Conservation (phyloP, 2,113 vertebrate genomes). For the Regulus satrapa region DNA sequence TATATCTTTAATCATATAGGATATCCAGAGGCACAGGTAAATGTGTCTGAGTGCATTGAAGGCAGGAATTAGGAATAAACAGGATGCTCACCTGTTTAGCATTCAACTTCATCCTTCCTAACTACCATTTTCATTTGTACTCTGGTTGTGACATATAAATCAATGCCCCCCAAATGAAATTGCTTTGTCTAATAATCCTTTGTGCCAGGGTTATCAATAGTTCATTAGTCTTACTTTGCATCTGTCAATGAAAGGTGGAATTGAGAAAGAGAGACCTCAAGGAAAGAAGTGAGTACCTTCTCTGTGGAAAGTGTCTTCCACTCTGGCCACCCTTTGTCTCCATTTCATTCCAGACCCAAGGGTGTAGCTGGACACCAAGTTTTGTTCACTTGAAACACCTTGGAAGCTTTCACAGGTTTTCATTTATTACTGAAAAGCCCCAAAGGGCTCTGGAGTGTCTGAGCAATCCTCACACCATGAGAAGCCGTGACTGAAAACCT, state of each 20-base stretch:
- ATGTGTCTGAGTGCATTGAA: not conserved
- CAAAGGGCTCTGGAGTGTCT: not conserved
- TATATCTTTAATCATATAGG: rapidly evolving
- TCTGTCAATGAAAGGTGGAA: not conserved
- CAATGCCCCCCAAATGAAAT: constrained; percentile 35
- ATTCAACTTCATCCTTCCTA: constrained; percentile 1
- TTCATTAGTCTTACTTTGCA: constrained; percentile 53
- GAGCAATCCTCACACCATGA: not conserved
- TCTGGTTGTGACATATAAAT: not conserved
- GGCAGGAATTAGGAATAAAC: not conserved
- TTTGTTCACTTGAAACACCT: not conserved
- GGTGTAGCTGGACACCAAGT: rapidly evolving
- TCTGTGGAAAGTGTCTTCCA: not conserved
- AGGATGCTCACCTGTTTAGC: not conserved
- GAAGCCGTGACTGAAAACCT: not conserved
- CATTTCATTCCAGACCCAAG: not conserved
- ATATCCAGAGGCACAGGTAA: not conserved
- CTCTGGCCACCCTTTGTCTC: not conserved
- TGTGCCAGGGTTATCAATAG: constrained; percentile 33
- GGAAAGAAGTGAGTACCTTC: not conserved
- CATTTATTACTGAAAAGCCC: not conserved
- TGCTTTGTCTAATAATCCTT: constrained; percentile 52
- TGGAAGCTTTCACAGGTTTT: not conserved
- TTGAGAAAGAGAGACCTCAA: not conserved
- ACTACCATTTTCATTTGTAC: not conserved